phyloP scores from a whole-genome alignment of 2,113 vertebrate genomes.

The Callochromis pleurospilus region DNA sequence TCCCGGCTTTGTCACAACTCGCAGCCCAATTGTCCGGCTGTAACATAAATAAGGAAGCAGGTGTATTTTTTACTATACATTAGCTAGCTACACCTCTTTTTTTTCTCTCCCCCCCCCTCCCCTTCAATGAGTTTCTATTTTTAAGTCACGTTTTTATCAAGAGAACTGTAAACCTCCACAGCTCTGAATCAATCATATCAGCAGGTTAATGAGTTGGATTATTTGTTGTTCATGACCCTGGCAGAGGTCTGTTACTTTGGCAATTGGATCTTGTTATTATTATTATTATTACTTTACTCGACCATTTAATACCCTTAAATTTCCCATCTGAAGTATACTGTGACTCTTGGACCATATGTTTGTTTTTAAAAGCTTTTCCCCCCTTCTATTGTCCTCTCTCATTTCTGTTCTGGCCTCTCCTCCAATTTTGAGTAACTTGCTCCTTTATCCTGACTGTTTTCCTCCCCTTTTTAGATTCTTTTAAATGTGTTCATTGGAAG shows the following conservation, averaged over 20 bases:
- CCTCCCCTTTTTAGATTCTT: conserved; percentile 61
- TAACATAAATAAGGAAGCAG: conserved; percentile 20
- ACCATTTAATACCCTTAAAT: background rate
- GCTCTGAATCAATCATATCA: conserved; percentile 2
- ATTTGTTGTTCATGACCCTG: background rate
- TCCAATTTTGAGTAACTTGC: background rate
- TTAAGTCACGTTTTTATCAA: conserved; percentile 53
- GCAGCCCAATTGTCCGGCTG: background rate
- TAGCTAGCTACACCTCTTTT: background rate
- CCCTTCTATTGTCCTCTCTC: background rate
- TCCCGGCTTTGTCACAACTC: background rate
- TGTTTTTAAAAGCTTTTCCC: conserved; percentile 40
- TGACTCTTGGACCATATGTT: conserved; percentile 37
- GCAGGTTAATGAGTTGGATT: background rate
- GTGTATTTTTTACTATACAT: conserved; percentile 38
- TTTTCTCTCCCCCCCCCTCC: background rate
- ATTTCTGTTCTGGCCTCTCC: conserved; percentile 2
- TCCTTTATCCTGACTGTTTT: background rate
- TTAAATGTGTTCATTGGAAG: conserved; percentile 56
- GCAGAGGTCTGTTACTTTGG: background rate
- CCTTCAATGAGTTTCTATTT: conserved; percentile 25
- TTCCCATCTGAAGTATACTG: background rate
- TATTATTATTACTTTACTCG: conserved; percentile 7
- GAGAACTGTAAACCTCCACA: background rate
- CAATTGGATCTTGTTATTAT: background rate